Evolutionary conservation across 2,113 vertebrate genomes (phyloP).

Genomic region (Bungarus multicinctus): DNA sequence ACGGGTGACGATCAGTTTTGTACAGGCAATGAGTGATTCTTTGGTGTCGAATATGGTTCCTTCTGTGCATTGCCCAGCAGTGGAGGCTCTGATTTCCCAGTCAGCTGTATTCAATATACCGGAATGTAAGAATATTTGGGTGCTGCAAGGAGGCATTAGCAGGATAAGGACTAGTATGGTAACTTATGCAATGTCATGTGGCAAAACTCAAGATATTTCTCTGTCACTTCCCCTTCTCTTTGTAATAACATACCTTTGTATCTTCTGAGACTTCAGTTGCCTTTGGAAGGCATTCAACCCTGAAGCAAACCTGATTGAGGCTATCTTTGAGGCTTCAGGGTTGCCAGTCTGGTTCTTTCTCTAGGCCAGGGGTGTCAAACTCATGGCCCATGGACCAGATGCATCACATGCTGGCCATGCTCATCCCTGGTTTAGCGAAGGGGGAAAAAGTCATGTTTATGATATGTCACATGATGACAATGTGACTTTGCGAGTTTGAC

Average conservation of each 20-base stretch:
- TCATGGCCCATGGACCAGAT: fast-evolving
- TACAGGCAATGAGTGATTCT: background rate
- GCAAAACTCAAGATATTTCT: background rate
- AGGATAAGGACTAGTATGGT: background rate
- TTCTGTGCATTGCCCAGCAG: background rate
- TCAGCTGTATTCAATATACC: background rate
- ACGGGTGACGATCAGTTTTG: background rate
- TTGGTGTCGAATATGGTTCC: background rate
- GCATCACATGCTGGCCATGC: too few species aligned
- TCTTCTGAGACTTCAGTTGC: background rate
- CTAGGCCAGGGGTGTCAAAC: background rate
- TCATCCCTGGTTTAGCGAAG: too few species aligned
- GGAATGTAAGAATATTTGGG: background rate
- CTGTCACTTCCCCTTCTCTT: background rate
- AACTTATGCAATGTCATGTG: background rate
- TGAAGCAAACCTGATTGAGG: too few species aligned
- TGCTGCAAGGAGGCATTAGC: background rate
- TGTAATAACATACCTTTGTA: background rate
- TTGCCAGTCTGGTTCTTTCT: background rate
- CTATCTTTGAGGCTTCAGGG: too few species aligned
- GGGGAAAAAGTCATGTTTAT: too few species aligned
- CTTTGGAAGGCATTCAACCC: background rate
- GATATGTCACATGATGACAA: too few species aligned
- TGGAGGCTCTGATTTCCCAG: background rate
- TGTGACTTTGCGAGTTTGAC: too few species aligned